These are phyloP conservation scores for Onchidella celtica DNA, from an alignment of 2,888 invertebrate genomes.

Conservation along the genomic window DNA sequence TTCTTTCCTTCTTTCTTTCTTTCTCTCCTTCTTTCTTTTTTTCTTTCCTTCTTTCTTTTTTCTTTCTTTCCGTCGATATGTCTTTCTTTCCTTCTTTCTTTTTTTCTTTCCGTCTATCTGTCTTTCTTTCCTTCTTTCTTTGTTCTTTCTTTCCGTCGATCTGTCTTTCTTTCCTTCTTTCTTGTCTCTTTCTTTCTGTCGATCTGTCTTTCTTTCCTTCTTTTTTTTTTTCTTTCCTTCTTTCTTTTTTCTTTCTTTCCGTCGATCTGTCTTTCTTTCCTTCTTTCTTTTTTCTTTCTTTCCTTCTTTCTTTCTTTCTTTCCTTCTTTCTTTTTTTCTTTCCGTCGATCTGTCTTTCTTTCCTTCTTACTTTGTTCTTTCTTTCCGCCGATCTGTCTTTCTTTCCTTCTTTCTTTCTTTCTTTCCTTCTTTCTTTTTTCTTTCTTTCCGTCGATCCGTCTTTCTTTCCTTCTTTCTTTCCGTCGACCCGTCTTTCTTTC, in stretches of 20 bases:
- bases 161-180: not conserved
- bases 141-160: not conserved
- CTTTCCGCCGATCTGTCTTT: too few species aligned
- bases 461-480: too few species aligned
- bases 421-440: not conserved
- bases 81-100: not conserved
- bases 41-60: not conserved
- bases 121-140: not conserved
- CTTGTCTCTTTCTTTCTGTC: not conserved
- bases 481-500: too few species aligned
- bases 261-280: conserved; percentile 8
- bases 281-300: not conserved
- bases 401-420: too few species aligned
- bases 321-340: too few species aligned
- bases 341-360: too few species aligned
- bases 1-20: too few species aligned
- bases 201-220: not conserved
- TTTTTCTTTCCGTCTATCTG: not conserved
- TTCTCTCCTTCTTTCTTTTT: not conserved
- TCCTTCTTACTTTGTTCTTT: too few species aligned
- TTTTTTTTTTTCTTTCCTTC: not conserved
- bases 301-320: not conserved
- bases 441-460: too few species aligned
- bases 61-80: not conserved
- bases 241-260: not conserved